A percentile compares a stretch with the other conserved stretches of the same genome.
These are phyloP conservation scores for Oryctolagus cuniculus DNA, from an alignment of 2,113 vertebrate genomes.

Conservation along the genomic window DNA sequence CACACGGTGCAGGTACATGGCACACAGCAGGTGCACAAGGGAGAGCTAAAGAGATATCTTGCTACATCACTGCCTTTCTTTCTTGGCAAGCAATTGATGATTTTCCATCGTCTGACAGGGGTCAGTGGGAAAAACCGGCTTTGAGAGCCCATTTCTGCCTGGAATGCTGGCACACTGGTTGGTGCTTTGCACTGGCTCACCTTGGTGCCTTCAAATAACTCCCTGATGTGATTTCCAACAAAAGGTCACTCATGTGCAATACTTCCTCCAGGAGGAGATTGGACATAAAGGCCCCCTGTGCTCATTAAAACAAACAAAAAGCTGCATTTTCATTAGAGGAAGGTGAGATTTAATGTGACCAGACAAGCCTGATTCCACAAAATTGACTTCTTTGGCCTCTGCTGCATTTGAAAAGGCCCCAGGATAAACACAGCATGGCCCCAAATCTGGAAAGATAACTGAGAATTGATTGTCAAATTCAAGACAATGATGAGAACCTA, in stretches of 20 bases:
- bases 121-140: not conserved
- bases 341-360: not conserved
- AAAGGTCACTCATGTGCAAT: slow-evolving; percentile 11
- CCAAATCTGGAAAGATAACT: not conserved
- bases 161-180: not conserved
- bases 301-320: slow-evolving; percentile 54
- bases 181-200: not conserved
- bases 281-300: not conserved
- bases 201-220: not conserved
- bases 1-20: accelerated
- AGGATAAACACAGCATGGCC: not conserved
- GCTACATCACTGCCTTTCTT: not conserved
- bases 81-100: not conserved
- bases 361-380: not conserved
- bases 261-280: slow-evolving; percentile 25
- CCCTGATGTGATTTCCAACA: slow-evolving; percentile 9
- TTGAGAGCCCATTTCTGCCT: not conserved
- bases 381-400: not conserved
- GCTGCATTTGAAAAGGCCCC: not conserved
- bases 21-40: not conserved
- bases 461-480: not conserved
- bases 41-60: not conserved
- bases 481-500: not conserved
- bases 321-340: slow-evolving; percentile 16
- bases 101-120: not conserved